Evolutionary conservation across 2,797 vertebrate genomes (phyloP).

Genomic region (Rhodeus uyekii): DNA sequence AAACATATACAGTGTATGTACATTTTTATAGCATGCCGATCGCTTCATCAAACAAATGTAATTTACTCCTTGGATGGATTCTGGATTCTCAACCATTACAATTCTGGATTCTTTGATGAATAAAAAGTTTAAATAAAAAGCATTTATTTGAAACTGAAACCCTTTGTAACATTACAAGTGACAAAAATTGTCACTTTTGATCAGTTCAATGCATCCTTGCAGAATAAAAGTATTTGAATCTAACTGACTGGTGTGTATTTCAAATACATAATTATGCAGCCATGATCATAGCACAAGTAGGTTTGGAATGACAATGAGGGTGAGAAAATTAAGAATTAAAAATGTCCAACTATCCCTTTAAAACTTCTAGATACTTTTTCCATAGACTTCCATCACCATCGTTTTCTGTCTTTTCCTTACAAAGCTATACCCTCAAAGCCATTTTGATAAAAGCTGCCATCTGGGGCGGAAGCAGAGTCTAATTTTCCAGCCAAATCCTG

Average conservation of each 20-base stretch:
- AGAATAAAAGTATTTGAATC: background rate
- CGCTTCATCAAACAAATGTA: no score
- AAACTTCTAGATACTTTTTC: background rate
- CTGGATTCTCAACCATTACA: background rate
- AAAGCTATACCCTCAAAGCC: slow-evolving; percentile 51
- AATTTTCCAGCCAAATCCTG: slow-evolving; percentile 56
- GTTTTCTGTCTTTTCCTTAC: slow-evolving; percentile 24
- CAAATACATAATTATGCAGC: background rate
- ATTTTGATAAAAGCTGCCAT: slow-evolving; percentile 52
- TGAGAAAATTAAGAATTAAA: background rate
- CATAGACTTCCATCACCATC: background rate
- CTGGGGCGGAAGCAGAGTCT: slow-evolving; percentile 48
- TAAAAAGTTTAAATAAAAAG: background rate
- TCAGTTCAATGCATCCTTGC: background rate
- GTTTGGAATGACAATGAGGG: background rate
- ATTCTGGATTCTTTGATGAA: background rate
- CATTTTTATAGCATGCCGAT: no score
- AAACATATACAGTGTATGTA: no score
- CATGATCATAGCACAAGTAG: background rate
- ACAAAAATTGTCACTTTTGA: background rate
- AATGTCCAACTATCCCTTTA: background rate
- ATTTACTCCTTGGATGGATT: background rate
- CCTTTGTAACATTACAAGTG: background rate
- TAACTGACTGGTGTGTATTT: background rate
- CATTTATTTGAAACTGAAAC: background rate